phyloP scores from a whole-genome alignment of 2,797 vertebrate species.

The Ammospiza maritima region DNA sequence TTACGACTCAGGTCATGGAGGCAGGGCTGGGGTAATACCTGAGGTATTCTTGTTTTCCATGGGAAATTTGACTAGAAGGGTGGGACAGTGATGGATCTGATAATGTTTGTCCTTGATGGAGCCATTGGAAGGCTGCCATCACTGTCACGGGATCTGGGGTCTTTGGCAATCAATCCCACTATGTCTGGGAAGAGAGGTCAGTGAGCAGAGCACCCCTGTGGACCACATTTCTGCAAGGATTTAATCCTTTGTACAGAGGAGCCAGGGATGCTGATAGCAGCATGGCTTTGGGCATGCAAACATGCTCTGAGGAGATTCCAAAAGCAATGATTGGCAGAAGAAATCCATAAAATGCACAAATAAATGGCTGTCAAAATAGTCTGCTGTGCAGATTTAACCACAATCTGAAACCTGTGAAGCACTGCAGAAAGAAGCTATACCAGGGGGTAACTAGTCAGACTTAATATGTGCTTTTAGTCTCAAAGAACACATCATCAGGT shows the following conservation, averaged over 20 bases:
- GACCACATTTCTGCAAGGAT: background rate
- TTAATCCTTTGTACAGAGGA: background rate
- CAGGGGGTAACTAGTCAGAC: background rate
- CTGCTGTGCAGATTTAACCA: background rate
- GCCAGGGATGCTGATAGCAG: background rate
- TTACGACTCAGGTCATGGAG: background rate
- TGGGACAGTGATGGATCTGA: background rate
- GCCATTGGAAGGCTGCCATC: background rate
- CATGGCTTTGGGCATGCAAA: background rate
- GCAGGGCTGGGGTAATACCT: background rate
- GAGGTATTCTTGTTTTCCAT: background rate
- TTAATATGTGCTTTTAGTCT: background rate
- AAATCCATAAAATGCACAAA: background rate
- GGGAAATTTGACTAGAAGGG: background rate
- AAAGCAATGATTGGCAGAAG: background rate
- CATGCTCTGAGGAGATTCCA: background rate
- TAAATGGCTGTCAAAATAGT: background rate
- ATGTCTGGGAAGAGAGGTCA: background rate
- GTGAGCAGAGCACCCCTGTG: background rate
- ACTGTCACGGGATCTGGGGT: background rate
- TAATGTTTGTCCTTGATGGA: background rate
- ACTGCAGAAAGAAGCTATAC: background rate
- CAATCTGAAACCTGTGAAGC: background rate
- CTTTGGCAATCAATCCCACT: background rate
- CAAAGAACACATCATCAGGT: background rate